Evolutionary conservation across 2,888 invertebrate genomes (phyloP), one percentile per base, ranked within the genome.

Genomic region (Fissipunctia ypsillon): DNA sequence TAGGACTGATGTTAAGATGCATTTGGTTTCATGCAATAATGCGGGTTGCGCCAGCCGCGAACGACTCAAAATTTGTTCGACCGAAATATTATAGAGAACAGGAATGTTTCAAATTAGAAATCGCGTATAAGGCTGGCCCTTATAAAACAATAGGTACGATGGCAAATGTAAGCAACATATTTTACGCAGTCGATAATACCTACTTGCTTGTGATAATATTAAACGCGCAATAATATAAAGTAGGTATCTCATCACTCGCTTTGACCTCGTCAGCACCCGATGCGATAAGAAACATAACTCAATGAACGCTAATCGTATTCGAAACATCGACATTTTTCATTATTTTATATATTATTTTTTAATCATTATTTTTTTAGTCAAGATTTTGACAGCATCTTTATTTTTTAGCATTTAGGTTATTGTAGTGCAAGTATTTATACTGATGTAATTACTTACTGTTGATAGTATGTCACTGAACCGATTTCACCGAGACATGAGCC

Each of bases 241-340:
- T n/a, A n/a, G n/a, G n/a, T 73, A 70, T 80, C 70, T 74, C 75
- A 54, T 73, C 59, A 60, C 66, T 80, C 31, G 57, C n/a, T 56
- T 65, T 83, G 84, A 83, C 84, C 84, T 84, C 73, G 75, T 43
- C 54, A 73, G 41, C 56, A 41, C 77, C 76, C 56, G 64, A 74
- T 72, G 59, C 65, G 80, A 84, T 84, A 84, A 84, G 66, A 69
- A 54, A 61, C 61, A 38, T 48, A 45, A 74, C 59, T 57, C 57
- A 80, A 59, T 48, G 66, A 73, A 73, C 25, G 65, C 14, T 66
- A 57, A 67, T 69, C 35, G 48, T 50, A 19, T 45, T 45, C 28
- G 61, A 14, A 14, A 14, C 19, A 16, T 38, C 38, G 43, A 35
- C 1, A 28, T 16, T 50, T 59, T 73, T 67, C 38, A 50, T 63